These are phyloP conservation scores for Megalurothrips usitatus DNA, from an alignment of 2,888 invertebrate species.

Conservation along the genomic window DNA sequence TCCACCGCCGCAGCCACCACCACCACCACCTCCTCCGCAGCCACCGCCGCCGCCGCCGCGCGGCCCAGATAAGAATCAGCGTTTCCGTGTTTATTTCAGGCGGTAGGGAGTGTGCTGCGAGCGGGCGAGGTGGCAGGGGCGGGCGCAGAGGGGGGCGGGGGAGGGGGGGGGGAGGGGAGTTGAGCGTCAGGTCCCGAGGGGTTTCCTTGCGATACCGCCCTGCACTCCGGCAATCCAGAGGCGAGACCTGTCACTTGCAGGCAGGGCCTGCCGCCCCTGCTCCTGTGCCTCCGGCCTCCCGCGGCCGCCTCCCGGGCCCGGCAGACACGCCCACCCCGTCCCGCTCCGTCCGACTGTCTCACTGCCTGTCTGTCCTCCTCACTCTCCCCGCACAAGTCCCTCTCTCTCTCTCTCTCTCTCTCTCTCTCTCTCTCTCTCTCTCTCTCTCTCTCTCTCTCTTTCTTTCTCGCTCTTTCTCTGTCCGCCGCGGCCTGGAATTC, in stretches of 20 bases:
- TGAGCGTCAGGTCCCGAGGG: neutral
- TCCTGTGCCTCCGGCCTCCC: neutral
- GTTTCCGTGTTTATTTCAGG: too few species aligned
- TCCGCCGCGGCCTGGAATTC: too few species aligned
- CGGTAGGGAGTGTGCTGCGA: too few species aligned
- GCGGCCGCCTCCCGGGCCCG: neutral
- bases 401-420: neutral
- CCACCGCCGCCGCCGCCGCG: too few species aligned
- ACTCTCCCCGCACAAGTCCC: neutral
- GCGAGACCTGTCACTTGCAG: slow-evolving; percentile 25
- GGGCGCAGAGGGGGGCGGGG: neutral
- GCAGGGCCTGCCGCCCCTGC: neutral
- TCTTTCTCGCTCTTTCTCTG: too few species aligned
- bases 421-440: neutral
- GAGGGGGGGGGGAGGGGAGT: neutral
- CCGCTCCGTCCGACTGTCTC: neutral
- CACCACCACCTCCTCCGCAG: too few species aligned
- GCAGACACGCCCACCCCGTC: neutral
- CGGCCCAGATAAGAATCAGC: too few species aligned
- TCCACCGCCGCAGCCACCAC: too few species aligned
- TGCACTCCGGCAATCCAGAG: slow-evolving; percentile 20
- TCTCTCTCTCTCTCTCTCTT: neutral
- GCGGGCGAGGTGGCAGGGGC: neutral
- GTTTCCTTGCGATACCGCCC: neutral
- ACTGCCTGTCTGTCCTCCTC: neutral